These are phyloP conservation scores for Mormyrops attenuatus DNA, from an alignment of 2,797 vertebrate species.

Conservation along the genomic window DNA sequence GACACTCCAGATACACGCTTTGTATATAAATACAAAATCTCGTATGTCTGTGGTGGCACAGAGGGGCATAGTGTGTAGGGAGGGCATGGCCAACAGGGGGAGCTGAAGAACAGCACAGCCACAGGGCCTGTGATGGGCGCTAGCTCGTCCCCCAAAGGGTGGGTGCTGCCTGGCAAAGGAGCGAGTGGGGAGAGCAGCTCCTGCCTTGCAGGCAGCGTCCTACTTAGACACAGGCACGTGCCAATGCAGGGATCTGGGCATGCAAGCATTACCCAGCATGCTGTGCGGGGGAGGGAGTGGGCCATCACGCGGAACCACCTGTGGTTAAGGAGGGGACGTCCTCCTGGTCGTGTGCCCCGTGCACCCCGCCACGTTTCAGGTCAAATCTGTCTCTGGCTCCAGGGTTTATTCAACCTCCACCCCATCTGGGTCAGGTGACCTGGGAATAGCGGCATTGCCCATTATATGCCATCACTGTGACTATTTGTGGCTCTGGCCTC, in stretches of 20 bases:
- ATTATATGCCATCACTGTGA: not conserved
- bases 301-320: not conserved
- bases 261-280: not conserved
- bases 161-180: not conserved
- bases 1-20: slow-evolving; percentile 13
- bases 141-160: not conserved
- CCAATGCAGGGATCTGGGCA: not conserved
- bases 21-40: not conserved
- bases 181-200: not conserved
- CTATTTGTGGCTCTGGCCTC: slow-evolving; percentile 6
- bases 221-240: not conserved
- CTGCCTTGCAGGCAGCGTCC: not conserved
- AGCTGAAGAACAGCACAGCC: not conserved
- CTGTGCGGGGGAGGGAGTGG: not conserved
- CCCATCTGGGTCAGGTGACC: not conserved
- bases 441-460: not conserved
- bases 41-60: slow-evolving; percentile 14
- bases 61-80: not conserved
- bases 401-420: not conserved
- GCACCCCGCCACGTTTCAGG: not conserved
- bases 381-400: not conserved
- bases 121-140: not conserved
- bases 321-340: not conserved
- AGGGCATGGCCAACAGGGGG: not conserved
- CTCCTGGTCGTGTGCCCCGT: not conserved